Percentiles rank a stretch among this genome's conserved stretches.
These are phyloP conservation scores for Pogonomyrmex barbatus DNA, from an alignment of 1,140 invertebrate species.

Conservation along the genomic window DNA sequence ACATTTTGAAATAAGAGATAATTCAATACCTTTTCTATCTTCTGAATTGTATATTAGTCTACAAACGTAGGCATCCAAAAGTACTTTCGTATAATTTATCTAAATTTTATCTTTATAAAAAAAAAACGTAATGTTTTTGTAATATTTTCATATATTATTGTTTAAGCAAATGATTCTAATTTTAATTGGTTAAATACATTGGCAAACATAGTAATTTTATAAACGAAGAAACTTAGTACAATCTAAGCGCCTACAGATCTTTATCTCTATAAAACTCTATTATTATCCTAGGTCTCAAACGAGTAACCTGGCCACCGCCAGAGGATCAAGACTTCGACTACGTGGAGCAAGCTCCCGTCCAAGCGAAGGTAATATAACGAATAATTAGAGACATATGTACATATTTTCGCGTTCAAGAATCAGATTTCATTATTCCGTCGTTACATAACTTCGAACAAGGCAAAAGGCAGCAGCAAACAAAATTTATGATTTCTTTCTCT, in stretches of 20 bases:
- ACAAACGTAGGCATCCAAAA: neutral
- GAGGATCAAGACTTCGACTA: conserved; percentile 87
- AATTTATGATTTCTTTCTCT: neutral
- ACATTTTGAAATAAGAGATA: conserved; percentile 3
- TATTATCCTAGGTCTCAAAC: conserved; percentile 89
- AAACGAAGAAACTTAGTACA: conserved; percentile 24
- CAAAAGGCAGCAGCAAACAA: neutral
- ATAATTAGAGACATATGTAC: neutral
- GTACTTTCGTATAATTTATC: neutral
- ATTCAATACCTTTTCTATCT: neutral
- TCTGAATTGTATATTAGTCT: conserved; percentile 3
- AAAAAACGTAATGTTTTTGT: neutral
- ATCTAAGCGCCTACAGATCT: neutral
- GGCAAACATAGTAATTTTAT: neutral
- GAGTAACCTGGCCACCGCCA: conserved; percentile 93
- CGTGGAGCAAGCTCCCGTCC: conserved; percentile 86
- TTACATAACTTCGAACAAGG: neutral
- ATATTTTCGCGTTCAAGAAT: neutral
- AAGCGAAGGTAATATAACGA: conserved; percentile 85
- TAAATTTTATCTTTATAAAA: neutral
- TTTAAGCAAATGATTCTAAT: neutral
- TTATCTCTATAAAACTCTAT: conserved; percentile 26
- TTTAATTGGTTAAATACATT: neutral
- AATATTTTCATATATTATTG: neutral
- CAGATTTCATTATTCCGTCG: neutral